These are phyloP conservation scores for Lerista edwardsae DNA, from an alignment of 2,797 vertebrate genomes.

Conservation along the genomic window DNA sequence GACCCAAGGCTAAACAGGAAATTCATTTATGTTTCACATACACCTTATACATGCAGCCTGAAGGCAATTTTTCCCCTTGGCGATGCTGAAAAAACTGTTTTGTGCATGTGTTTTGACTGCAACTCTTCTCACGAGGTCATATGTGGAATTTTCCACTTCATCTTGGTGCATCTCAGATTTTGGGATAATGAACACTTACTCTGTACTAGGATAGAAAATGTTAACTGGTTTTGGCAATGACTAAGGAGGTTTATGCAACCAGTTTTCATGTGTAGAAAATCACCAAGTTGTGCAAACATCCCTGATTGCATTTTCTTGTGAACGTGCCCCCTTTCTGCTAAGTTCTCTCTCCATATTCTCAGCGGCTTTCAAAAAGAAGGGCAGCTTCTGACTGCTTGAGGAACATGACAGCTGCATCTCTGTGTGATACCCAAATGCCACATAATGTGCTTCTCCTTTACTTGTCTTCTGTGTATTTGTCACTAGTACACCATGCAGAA, in stretches of 20 bases:
- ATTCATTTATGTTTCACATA: too few relatives aligned
- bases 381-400: neutral
- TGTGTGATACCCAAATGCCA: neutral
- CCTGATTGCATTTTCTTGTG: neutral
- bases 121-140: too few relatives aligned
- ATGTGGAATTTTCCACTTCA: too few relatives aligned
- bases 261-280: neutral
- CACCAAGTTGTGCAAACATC: neutral
- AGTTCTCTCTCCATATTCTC: neutral
- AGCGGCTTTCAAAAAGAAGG: neutral
- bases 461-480: neutral
- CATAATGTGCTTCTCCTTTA: neutral
- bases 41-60: too few relatives aligned
- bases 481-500: neutral
- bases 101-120: too few relatives aligned
- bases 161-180: too few relatives aligned
- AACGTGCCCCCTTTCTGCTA: neutral
- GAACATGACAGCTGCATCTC: neutral
- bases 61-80: too few relatives aligned
- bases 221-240: neutral
- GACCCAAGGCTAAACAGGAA: too few relatives aligned
- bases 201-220: neutral
- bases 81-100: too few relatives aligned
- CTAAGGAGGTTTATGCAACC: neutral
- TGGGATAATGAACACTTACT: too few relatives aligned